Evolutionary conservation across 1,140 invertebrate species (phyloP).

Genomic region (Drosophila carrolli): DNA sequence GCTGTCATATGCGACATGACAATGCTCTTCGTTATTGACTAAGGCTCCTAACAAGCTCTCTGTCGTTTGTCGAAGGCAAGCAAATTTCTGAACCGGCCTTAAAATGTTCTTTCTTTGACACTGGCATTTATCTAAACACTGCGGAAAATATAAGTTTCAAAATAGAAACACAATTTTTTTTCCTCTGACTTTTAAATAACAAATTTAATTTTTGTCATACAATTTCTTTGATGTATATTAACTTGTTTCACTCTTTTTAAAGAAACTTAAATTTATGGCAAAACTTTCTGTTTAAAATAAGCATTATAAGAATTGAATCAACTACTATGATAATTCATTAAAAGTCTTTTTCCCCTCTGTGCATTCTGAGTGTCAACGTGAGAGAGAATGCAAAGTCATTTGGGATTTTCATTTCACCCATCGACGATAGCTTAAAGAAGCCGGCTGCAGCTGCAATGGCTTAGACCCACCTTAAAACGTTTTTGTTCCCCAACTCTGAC

Average conservation of each 20-base stretch:
- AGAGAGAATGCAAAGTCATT: constrained; percentile 35
- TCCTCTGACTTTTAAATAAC: no score
- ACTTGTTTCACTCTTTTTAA: no score
- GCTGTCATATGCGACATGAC: constrained; percentile 57
- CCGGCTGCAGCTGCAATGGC: constrained; percentile 31
- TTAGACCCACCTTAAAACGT: constrained; percentile 17
- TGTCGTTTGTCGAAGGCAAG: constrained; percentile 35
- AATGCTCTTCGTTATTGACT: constrained; percentile 28
- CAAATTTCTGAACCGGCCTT: constrained; percentile 35
- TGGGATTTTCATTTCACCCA: constrained; percentile 28
- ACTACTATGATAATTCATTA: no score
- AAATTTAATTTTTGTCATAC: no score
- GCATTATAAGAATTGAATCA: no score
- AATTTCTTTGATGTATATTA: no score
- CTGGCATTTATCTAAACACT: constrained; percentile 43
- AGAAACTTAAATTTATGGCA: no score
- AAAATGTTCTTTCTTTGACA: constrained; percentile 51
- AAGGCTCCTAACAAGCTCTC: constrained; percentile 7
- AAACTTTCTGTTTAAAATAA: no score
- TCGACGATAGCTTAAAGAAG: constrained; percentile 30
- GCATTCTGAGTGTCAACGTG: constrained; percentile 6
- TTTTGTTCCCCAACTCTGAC: background rate
- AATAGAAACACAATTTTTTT: no score
- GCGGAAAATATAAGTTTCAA: background rate
- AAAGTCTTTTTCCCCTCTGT: constrained; percentile 2